phyloP scores from a whole-genome alignment of 2,888 invertebrate genomes.

The Polylopha cassiicola region DNA sequence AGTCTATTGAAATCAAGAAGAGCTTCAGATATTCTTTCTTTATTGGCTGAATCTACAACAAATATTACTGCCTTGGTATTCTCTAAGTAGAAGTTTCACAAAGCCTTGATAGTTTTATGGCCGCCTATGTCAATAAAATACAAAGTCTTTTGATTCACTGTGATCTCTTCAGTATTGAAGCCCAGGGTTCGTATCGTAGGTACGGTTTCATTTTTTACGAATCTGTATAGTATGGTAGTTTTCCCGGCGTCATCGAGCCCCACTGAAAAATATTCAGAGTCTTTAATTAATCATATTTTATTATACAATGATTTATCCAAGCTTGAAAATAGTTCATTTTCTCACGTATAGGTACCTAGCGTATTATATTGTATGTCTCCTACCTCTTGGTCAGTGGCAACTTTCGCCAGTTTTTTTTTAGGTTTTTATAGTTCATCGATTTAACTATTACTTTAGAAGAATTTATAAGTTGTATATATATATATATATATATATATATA shows the following conservation, averaged over 20 bases:
- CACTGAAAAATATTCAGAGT: conserved; percentile 11
- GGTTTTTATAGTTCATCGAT: no score
- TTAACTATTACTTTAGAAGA: no score
- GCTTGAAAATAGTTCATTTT: no score
- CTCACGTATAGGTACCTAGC: no score
- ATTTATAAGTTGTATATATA: no score
- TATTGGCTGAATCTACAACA: conserved; percentile 16
- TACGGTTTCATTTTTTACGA: conserved; percentile 4
- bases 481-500: no score
- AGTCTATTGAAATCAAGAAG: conserved; percentile 10
- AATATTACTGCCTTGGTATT: conserved; percentile 15
- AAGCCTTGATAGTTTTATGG: conserved; percentile 11
- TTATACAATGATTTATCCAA: background rate
- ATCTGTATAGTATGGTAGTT: conserved; percentile 15
- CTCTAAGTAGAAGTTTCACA: conserved; percentile 12
- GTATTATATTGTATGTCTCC: no score
- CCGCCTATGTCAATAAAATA: conserved; percentile 18
- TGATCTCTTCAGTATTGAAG: conserved; percentile 16
- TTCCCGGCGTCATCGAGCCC: conserved; percentile 18
- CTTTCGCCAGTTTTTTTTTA: no score
- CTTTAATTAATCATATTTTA: background rate
- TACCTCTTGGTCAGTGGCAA: no score
- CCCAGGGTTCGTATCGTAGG: conserved; percentile 7
- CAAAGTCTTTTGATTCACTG: conserved; percentile 8
- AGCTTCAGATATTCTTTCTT: no score